phyloP scores from a whole-genome alignment of 2,797 vertebrate genomes.

The Eidolon dupreanum region DNA sequence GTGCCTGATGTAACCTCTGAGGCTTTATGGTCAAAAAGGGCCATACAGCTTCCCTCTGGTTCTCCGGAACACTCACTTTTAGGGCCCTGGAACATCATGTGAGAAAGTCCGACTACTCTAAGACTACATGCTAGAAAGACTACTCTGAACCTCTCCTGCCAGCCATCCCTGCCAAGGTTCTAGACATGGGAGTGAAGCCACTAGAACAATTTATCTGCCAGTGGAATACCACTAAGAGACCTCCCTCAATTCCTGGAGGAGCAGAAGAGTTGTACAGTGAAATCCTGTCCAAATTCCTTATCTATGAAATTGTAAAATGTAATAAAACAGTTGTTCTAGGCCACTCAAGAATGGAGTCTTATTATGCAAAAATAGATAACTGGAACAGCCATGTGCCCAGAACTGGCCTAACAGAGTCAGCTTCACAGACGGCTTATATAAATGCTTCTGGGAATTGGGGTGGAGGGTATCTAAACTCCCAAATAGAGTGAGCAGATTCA shows the following conservation, averaged over 20 bases:
- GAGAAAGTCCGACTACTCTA: background rate
- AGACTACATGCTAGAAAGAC: background rate
- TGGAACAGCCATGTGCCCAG: background rate
- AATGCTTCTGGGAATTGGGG: background rate
- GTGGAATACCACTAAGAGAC: background rate
- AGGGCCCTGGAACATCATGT: background rate
- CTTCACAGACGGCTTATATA: background rate
- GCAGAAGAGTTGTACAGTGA: background rate
- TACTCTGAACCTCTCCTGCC: background rate
- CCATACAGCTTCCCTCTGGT: background rate
- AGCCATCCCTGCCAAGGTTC: background rate
- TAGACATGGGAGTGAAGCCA: background rate
- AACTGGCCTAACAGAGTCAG: background rate
- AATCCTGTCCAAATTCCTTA: background rate
- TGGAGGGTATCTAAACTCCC: background rate
- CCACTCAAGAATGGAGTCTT: background rate
- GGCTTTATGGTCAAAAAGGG: background rate
- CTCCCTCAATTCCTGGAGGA: background rate
- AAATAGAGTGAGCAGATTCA: background rate
- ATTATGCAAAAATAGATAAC: background rate
- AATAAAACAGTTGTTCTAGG: background rate
- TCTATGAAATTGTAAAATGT: background rate
- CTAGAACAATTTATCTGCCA: background rate
- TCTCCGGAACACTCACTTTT: background rate
- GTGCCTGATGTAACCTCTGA: background rate